Percentiles rank a stretch among this genome's conserved stretches.
Conservation (phyloP, 2,888 invertebrate species). For the Dryococelus australis region DNA sequence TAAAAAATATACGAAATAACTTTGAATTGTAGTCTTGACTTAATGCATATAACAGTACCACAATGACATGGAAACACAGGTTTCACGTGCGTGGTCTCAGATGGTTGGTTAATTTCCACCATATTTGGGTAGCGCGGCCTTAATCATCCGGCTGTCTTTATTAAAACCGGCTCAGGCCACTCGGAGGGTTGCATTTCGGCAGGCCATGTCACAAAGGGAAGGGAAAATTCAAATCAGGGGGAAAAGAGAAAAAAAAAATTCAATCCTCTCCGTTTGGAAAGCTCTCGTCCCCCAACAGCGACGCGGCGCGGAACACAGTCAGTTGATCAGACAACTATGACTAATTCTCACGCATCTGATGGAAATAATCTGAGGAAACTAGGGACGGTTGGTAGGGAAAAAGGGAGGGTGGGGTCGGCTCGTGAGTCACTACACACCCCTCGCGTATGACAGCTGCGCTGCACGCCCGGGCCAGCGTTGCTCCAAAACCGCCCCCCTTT, state of each 20-base stretch:
- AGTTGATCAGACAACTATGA: constrained; percentile 2
- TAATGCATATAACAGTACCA: no score
- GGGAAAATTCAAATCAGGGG: background rate
- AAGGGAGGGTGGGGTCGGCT: background rate
- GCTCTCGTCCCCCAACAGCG: background rate
- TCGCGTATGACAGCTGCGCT: background rate
- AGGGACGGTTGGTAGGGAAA: no score
- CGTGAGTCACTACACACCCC: background rate
- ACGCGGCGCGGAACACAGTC: background rate
- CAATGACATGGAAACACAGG: no score
- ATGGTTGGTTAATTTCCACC: no score
- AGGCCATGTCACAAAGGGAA: background rate
- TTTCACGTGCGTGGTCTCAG: no score
- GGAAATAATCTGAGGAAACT: background rate
- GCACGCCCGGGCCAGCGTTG: background rate
- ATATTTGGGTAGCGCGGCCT: no score
- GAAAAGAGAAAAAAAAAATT: background rate
- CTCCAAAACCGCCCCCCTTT: background rate
- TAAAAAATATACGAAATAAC: no score
- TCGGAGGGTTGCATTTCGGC: no score
- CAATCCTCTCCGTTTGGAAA: background rate
- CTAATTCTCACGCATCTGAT: constrained; percentile 9
- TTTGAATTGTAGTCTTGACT: no score
- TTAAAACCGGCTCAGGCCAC: no score
- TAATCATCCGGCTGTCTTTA: no score